A percentile compares a stretch with the other conserved stretches of the same genome.
These are phyloP conservation scores for Rhinichthys osculus DNA, from an alignment of 2,797 vertebrate species.

Conservation along the genomic window DNA sequence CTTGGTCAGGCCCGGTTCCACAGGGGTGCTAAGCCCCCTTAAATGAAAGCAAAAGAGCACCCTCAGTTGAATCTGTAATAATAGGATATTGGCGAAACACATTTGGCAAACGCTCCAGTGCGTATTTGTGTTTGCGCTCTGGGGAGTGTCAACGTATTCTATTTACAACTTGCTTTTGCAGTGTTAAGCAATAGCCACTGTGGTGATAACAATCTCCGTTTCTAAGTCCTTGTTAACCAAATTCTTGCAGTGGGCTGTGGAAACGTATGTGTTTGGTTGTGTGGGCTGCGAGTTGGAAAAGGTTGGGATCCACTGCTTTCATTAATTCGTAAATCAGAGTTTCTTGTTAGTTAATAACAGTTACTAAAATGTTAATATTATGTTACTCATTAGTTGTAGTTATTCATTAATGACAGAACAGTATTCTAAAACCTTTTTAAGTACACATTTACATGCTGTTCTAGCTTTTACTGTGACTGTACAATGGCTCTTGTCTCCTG, in stretches of 20 bases:
- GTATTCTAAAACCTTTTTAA: background rate
- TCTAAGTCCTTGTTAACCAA: background rate
- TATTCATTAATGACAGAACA: background rate
- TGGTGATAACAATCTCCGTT: background rate
- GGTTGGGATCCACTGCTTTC: too few species aligned
- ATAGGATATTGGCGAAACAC: background rate
- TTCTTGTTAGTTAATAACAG: background rate
- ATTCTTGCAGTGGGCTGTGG: background rate
- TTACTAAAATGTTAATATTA: background rate
- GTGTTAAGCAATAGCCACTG: background rate
- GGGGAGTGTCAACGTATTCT: background rate
- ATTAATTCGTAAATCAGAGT: too few species aligned
- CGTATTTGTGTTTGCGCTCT: background rate
- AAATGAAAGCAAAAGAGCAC: background rate
- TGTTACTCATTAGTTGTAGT: background rate
- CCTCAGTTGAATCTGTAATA: background rate
- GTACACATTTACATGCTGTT: background rate
- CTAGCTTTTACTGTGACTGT: background rate
- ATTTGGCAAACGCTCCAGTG: background rate
- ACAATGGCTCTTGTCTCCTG: conserved; percentile 11
- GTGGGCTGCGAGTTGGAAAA: too few species aligned
- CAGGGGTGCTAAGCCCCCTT: background rate
- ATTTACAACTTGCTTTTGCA: background rate
- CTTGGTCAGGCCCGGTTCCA: background rate
- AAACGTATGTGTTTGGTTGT: background rate